Evolutionary conservation across 2,113 vertebrate species (phyloP).

Genomic region (Cyanoderma ruficeps): DNA sequence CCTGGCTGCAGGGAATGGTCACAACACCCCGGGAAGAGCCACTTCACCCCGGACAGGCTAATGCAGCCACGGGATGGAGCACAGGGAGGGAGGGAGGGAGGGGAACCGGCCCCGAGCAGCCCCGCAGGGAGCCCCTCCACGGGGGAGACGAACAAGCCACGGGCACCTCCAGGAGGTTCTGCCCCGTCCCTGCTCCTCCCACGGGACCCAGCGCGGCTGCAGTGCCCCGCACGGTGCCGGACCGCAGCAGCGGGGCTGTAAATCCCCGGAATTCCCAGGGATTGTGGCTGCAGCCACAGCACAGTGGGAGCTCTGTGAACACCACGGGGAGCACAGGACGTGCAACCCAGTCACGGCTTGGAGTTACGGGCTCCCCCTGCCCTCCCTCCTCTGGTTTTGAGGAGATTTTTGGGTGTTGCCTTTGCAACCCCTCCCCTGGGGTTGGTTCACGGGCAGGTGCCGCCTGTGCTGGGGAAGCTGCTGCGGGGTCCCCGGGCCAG

Average conservation of each 20-base stretch:
- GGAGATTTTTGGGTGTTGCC: not conserved
- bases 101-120: not conserved
- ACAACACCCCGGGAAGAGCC: fast-evolving
- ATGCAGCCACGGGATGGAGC: not conserved
- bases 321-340: fast-evolving
- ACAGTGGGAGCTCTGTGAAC: fast-evolving
- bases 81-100: fast-evolving
- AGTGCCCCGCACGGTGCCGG: fast-evolving
- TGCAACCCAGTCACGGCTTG: fast-evolving
- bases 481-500: not conserved
- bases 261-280: fast-evolving
- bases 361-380: not conserved
- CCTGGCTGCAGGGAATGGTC: not conserved
- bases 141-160: fast-evolving
- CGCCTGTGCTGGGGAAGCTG: not conserved
- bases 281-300: not conserved
- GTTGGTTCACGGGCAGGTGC: not conserved
- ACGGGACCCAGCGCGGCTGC: fast-evolving
- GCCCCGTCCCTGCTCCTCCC: not conserved
- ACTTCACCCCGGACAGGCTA: fast-evolving
- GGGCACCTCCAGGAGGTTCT: not conserved
- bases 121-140: fast-evolving
- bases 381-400: fast-evolving
- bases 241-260: fast-evolving
- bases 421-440: not conserved